Conservation (phyloP, 2,888 invertebrate species). For the Vesta saturnalis region DNA sequence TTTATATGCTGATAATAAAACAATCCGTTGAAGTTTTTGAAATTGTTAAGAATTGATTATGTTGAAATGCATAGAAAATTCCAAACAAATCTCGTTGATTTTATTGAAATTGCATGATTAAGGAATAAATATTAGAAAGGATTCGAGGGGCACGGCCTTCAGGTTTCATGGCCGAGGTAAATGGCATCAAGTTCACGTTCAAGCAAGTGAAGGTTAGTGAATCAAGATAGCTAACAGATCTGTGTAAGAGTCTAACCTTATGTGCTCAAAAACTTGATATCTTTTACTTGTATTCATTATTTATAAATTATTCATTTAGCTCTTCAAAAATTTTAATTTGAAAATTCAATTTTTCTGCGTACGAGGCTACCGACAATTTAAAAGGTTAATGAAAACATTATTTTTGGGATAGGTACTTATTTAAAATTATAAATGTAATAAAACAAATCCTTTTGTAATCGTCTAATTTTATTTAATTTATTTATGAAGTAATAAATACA, state of each 20-base stretch:
- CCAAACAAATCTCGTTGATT: conserved; percentile 32
- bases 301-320: conserved; percentile 2
- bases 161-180: conserved; percentile 61
- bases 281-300: conserved; percentile 1
- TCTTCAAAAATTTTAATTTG: background rate
- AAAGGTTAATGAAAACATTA: conserved; percentile 11
- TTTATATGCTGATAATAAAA: too few relatives aligned
- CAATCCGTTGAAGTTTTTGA: conserved; percentile 20
- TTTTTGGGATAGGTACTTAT: conserved; percentile 12
- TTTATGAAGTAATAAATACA: too few relatives aligned
- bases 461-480: background rate
- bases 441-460: conserved; percentile 1
- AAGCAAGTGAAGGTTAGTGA: conserved; percentile 38
- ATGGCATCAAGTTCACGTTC: conserved; percentile 61
- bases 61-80: background rate
- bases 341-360: background rate
- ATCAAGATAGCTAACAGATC: conserved; percentile 19
- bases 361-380: background rate
- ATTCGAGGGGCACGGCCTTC: conserved; percentile 52
- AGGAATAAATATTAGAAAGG: conserved; percentile 52
- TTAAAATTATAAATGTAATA: background rate
- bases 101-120: conserved; percentile 38
- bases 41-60: conserved; percentile 10
- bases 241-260: background rate
- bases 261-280: conserved; percentile 9